phyloP scores from a whole-genome alignment of 2,797 vertebrate species.

The Acanthopagrus latus region DNA sequence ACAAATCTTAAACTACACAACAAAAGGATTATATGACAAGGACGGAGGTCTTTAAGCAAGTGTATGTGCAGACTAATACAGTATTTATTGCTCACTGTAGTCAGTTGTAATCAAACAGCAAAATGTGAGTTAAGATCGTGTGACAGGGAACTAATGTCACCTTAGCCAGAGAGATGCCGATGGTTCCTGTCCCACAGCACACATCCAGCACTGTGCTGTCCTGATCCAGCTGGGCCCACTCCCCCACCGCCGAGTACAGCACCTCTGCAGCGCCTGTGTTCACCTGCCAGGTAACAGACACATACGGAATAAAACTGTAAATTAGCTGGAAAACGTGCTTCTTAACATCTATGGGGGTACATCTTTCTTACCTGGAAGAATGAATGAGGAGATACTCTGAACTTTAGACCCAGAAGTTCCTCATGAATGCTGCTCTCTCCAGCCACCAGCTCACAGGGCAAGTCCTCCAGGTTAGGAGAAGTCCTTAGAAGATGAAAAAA shows the following conservation, averaged over 20 bases:
- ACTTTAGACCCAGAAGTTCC: conserved; percentile 93
- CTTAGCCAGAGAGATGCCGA: conserved; percentile 95
- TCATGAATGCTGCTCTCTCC: conserved; percentile 93
- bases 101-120: background rate
- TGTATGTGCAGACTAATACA: background rate
- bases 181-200: conserved; percentile 97
- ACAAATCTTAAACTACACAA: background rate
- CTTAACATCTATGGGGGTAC: background rate
- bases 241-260: conserved; percentile 91
- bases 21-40: background rate
- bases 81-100: too few species aligned
- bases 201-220: conserved; percentile 93
- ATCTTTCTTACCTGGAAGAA: conserved; percentile 92
- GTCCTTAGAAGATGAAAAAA: conserved; percentile 83
- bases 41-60: background rate
- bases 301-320: background rate
- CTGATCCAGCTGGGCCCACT: conserved; percentile 92
- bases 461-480: conserved; percentile 91
- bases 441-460: conserved; percentile 92
- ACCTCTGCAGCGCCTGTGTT: conserved; percentile 95
- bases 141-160: conserved; percentile 65
- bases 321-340: background rate
- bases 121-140: background rate
- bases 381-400: conserved; percentile 96
- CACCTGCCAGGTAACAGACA: conserved; percentile 81